Evolutionary conservation across 2,888 invertebrate genomes (phyloP), one percentile per base, ranked within the genome.

Genomic region (Conchocele bisecta): DNA sequence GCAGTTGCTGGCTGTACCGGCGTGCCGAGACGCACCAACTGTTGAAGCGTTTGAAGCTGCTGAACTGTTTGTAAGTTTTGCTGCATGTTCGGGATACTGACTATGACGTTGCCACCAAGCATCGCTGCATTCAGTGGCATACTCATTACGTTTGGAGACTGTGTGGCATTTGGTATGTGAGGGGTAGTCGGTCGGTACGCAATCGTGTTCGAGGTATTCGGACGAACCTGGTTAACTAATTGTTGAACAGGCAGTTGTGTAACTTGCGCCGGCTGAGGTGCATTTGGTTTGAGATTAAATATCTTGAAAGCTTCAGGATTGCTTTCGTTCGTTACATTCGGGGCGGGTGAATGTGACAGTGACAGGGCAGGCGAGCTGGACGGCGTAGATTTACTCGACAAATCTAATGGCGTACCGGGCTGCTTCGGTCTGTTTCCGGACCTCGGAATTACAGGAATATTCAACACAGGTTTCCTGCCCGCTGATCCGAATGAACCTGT

Each of bases 261-360:
- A 20, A 58, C 29, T 4, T 31, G 33, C 9, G 33, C 24, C 31
- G 37, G 44, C 20, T 31, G 31, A 3, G 58, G 31, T n/a, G 39
- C 13, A 6, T 44, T 2, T 29, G 87, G 87, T 60, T 82, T 79
- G 28, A 87, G 63, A 46, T 87, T 87, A 54, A 87, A 87, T 29
- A 87, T 86, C 48, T 86, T 83, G 63, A 84, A 87, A 15, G 85
- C 80, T 48, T 87, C 86, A 15, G 84, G 84, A 46, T 82, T 78
- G 0, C 77, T 59, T 22, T 77, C 79, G 20, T 81, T 82, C 20
- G 48, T 48, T 50, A 17, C 58, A 13, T 56, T 44, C 3, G 29
- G 54, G 4, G 28, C 42, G 11, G 65, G 57, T n/a, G 73, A 58
- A 20, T 35, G 58, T 15, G 41, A 9, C 5, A 31, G 28, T 35